Evolutionary conservation across 2,113 vertebrate genomes (phyloP).

Genomic region (Pluvianellus socialis): DNA sequence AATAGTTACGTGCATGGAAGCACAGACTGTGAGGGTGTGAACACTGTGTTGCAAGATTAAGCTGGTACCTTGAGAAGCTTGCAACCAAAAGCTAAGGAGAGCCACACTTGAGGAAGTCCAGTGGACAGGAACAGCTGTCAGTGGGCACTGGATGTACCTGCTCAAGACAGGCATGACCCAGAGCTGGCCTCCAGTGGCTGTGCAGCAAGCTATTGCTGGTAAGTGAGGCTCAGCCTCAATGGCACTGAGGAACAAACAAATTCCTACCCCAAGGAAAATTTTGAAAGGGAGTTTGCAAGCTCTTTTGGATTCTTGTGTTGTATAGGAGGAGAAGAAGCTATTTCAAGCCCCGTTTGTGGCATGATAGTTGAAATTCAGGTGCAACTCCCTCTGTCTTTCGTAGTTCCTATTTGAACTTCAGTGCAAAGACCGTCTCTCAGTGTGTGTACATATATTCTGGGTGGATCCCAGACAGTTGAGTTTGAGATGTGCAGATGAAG

Average conservation of each 20-base stretch:
- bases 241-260: background rate
- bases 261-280: background rate
- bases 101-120: background rate
- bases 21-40: background rate
- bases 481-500: background rate
- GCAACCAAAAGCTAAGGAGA: background rate
- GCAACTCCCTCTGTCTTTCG: background rate
- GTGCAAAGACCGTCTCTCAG: background rate
- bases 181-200: background rate
- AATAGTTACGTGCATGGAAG: background rate
- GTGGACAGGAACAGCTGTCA: background rate
- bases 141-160: background rate
- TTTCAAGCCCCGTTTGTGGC: background rate
- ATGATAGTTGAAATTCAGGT: background rate
- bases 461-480: background rate
- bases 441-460: background rate
- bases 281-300: background rate
- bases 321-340: background rate
- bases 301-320: background rate
- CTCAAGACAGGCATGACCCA: background rate
- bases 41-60: background rate
- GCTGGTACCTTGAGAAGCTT: background rate
- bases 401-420: background rate
- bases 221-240: background rate
- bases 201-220: background rate